Evolutionary conservation across 2,888 invertebrate genomes (phyloP), one percentile per base, ranked within the genome.

Genomic region (Rotaria sp.): DNA sequence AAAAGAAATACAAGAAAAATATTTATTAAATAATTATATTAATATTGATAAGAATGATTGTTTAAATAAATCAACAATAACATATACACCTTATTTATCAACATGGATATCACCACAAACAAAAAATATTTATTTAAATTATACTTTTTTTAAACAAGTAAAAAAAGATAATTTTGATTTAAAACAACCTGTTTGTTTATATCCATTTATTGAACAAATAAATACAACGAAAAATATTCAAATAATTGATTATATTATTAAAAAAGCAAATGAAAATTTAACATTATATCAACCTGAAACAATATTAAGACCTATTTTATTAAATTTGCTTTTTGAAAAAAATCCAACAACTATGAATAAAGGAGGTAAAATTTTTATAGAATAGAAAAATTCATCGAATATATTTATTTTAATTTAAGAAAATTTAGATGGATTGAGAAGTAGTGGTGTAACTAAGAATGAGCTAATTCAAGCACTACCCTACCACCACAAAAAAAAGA

Each of bases 71-170:
- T 45, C 80, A 26, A n/a, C 45, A 26, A n/a, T 24, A 26, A 45
- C 13, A 45, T 80, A 80, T n/a, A 45, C 24, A 80, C 80, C 41
- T 26, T 80, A 80, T 45, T n/a, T 80, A n/a, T 80, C 80, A 26
- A 45, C 80, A 45, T 80, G 80, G 80, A 80, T 80, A 45, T 80
- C 80, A 45, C 80, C 80, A 45, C 80, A 80, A 45, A 80, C 80
- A 18, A 80, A 80, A n/a, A 67, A 67, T 67, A 35, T 67, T 67
- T 30, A 35, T 30, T 30, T 67, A 21, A 67, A 67, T 67, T 2
- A 38, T 21, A 67, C 67, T 18, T 67, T 67, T 67, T 67, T 67
- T 35, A 67, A 35, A 67, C 35, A 67, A 21, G 15, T 67, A 35
- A 59, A 59, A 21, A 67, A 35, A 21, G 67, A 67, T 4, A 67